Conservation (phyloP, 2,113 vertebrate genomes). For the Mandrillus leucophaeus region DNA sequence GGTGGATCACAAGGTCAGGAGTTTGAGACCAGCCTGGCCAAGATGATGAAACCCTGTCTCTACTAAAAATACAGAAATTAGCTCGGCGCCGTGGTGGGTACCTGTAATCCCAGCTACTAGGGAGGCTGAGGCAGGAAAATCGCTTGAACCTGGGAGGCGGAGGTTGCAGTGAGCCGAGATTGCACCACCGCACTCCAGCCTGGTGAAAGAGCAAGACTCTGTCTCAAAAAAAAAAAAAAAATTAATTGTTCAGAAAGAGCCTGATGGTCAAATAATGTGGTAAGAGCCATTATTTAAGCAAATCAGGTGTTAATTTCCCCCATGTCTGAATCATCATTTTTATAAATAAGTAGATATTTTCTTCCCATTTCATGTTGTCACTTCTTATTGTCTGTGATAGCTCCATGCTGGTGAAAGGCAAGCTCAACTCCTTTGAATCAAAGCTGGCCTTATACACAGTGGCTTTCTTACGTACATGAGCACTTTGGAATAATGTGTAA, state of each 20-base stretch:
- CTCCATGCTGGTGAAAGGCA: not conserved
- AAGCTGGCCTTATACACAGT: not conserved
- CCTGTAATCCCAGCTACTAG: too few relatives aligned
- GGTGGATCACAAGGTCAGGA: too few relatives aligned
- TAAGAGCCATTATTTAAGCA: not conserved
- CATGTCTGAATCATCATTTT: not conserved
- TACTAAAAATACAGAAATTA: too few relatives aligned
- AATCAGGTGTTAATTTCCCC: not conserved
- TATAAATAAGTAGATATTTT: not conserved
- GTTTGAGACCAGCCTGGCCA: too few relatives aligned
- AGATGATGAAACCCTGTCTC: too few relatives aligned
- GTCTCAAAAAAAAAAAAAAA: not conserved
- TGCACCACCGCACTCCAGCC: too few relatives aligned
- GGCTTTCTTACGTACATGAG: not conserved
- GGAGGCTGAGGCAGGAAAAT: too few relatives aligned
- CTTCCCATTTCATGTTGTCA: not conserved
- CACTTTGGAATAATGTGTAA: not conserved
- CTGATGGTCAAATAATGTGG: not conserved
- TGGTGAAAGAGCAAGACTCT: too few relatives aligned
- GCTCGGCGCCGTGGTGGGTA: accelerated
- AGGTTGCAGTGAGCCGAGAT: too few relatives aligned
- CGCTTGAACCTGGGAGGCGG: too few relatives aligned
- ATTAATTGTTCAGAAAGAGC: not conserved
- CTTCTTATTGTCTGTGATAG: not conserved
- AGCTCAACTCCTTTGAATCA: not conserved